Conservation (phyloP, 2,888 invertebrate genomes). For the Melinaea marsaeus region DNA sequence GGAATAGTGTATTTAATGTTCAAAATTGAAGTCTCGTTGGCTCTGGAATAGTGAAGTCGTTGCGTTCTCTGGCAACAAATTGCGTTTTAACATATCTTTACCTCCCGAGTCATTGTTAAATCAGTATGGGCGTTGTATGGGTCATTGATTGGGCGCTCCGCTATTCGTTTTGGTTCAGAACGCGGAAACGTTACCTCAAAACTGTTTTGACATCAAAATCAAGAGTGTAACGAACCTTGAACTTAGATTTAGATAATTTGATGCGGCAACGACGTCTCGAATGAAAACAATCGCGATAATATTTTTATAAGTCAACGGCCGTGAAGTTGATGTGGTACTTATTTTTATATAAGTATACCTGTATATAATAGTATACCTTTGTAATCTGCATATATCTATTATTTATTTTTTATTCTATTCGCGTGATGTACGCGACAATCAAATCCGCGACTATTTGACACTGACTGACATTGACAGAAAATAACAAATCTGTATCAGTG, state of each 20-base stretch:
- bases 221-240: conserved; percentile 51
- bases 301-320: not conserved
- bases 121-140: conserved; percentile 64
- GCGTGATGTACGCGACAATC: no score
- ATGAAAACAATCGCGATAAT: not conserved
- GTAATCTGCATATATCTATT: no score
- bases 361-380: no score
- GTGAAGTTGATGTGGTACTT: not conserved
- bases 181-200: conserved; percentile 51
- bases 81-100: no score
- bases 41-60: no score
- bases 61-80: no score
- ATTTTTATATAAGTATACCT: not conserved
- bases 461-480: no score
- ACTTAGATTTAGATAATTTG: conserved; percentile 37
- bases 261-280: conserved; percentile 11
- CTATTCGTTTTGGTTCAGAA: conserved; percentile 52
- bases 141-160: conserved; percentile 47
- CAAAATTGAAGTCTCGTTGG: no score
- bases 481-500: no score
- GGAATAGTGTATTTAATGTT: not conserved
- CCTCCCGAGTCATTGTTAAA: conserved; percentile 42
- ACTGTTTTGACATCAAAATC: conserved; percentile 45
- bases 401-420: no score
- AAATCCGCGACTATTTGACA: no score